Percentiles rank a stretch among this genome's conserved stretches.
These are phyloP conservation scores for Xiphorhynchus erythropygius DNA, from an alignment of 2,797 vertebrate genomes.

Conservation along the genomic window DNA sequence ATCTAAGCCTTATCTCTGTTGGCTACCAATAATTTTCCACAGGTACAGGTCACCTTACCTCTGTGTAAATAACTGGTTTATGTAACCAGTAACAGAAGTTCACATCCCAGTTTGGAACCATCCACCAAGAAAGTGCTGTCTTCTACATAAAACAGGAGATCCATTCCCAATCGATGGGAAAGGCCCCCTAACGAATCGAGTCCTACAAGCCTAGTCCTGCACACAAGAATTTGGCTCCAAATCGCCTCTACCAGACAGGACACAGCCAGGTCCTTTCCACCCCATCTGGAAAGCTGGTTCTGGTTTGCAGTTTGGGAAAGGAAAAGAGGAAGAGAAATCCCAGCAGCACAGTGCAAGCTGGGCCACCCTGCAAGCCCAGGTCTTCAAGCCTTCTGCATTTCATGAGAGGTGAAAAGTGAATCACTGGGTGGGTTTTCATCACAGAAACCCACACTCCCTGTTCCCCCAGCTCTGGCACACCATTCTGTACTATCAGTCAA, in stretches of 20 bases:
- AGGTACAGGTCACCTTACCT: not conserved
- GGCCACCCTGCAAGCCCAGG: not conserved
- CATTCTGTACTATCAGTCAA: accelerated
- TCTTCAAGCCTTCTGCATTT: not conserved
- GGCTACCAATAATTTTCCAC: not conserved
- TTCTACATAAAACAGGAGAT: not conserved
- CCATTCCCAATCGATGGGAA: not conserved
- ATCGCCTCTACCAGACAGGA: not conserved
- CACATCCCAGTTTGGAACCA: not conserved
- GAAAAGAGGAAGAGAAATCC: not conserved
- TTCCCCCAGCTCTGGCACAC: not conserved
- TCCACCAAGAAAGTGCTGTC: not conserved
- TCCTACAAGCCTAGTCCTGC: not conserved
- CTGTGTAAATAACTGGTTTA: not conserved
- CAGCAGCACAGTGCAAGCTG: not conserved
- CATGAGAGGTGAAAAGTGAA: accelerated
- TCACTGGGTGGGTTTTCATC: not conserved
- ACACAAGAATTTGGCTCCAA: not conserved
- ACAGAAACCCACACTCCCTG: accelerated
- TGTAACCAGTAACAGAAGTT: not conserved
- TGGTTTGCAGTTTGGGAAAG: not conserved
- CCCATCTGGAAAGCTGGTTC: not conserved
- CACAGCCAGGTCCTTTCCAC: not conserved
- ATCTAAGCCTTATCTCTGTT: not conserved
- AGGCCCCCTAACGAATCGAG: not conserved